Base-by-base conservation (phyloP, 2,797 vertebrate species). In the Sebastes alutus region DNA sequence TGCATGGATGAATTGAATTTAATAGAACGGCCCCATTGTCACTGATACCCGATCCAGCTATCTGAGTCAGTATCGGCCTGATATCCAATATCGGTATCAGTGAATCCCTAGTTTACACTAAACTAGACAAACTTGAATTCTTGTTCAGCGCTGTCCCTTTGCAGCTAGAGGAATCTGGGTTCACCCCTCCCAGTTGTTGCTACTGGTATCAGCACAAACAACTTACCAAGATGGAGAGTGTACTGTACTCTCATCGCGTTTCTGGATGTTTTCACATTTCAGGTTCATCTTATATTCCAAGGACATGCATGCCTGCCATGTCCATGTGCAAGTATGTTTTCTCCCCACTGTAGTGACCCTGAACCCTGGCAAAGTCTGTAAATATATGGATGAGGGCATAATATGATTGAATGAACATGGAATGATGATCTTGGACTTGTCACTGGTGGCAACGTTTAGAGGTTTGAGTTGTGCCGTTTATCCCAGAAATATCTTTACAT, bases 281-380 rank as follows among this genome's bases (percentile, higher is more conserved):
- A 7, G n/a, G 22, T 61, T 77, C 55, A 81, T 71, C 7, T 74
- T 38, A 55, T 56, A 80, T 78, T 82, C 35, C 30, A 61, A 42
- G 9, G 63, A 27, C 32, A n/a, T 27, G 38, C 46, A 29, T 25
- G 56, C 30, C 38, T 49, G 52, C 12, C 35, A 35, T 25, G 29
- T 62, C 30, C 30, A 30, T 27, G 25, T 63, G 33, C n/a, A 11
- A 8, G 63, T 58, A 29, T 63, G 22, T 64, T 46, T 30, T 54
- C 29, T 10, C 64, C 22, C 54, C 13, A 27, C 5, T n/a, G 22
- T 10, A 9, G 27, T 38, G 32, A 82, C 63, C 64, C 60, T 32
- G 35, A 55, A 68, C 46, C 60, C 8, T 46, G 10, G 16, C 27
- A 35, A 13, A 14, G 29, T 59, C 29, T 10, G 29, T 1, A 35